These are phyloP conservation scores for Calameuta pallipes DNA, from an alignment of 2,888 invertebrate genomes.

Conservation along the genomic window DNA sequence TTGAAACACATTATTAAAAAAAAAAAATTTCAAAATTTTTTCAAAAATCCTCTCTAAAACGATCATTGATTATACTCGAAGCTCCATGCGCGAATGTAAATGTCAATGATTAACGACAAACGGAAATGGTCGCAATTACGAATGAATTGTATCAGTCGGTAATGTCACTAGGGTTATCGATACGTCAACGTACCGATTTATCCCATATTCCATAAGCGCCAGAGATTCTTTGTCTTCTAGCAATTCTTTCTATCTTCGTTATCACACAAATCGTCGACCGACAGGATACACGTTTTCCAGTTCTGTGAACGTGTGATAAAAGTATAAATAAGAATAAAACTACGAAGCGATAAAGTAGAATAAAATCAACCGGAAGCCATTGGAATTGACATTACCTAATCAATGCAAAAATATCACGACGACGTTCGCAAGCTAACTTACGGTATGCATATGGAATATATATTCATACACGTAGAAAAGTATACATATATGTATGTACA, in stretches of 20 bases:
- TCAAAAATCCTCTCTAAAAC: too few relatives aligned
- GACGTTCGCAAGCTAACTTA: too few relatives aligned
- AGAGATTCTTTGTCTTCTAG: not conserved
- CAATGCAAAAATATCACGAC: too few relatives aligned
- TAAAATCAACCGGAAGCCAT: too few relatives aligned
- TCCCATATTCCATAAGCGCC: not conserved
- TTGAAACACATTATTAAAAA: not conserved
- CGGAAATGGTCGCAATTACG: slow-evolving; percentile 28
- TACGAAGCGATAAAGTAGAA: too few relatives aligned
- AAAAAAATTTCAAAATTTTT: not conserved
- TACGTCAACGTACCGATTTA: not conserved
- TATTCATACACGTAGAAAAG: too few relatives aligned
- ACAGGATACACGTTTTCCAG: not conserved
- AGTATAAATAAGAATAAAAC: not conserved
- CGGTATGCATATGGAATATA: too few relatives aligned
- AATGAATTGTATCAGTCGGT: slow-evolving; percentile 33
- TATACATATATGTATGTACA: too few relatives aligned
- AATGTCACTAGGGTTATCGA: slow-evolving; percentile 39
- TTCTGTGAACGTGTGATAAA: not conserved
- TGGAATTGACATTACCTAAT: too few relatives aligned
- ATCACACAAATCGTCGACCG: not conserved
- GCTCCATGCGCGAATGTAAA: not conserved
- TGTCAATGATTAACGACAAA: not conserved
- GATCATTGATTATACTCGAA: not conserved
- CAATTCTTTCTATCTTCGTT: not conserved